Evolutionary conservation across 2,113 vertebrate species (phyloP).

Genomic region (Mustela nigripes): DNA sequence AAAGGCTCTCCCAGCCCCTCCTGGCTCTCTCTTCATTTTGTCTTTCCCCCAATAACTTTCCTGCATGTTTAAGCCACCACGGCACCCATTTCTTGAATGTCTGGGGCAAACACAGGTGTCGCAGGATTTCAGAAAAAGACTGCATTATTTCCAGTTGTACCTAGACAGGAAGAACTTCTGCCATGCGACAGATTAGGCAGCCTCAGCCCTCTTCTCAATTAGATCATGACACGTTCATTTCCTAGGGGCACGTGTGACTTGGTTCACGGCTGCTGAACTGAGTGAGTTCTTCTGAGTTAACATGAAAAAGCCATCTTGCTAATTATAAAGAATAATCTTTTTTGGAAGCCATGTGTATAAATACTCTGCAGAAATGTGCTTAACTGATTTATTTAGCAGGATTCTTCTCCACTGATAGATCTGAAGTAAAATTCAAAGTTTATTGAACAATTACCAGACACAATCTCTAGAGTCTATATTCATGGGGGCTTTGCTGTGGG

Average conservation of each 20-base stretch:
- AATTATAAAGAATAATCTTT: neutral
- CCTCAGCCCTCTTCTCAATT: too few species aligned
- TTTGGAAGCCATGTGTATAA: neutral
- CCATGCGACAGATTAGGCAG: too few species aligned
- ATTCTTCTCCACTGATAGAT: neutral
- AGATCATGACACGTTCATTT: neutral
- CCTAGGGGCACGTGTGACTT: neutral
- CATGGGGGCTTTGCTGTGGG: neutral
- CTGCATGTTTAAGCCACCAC: neutral
- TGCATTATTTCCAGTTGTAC: neutral
- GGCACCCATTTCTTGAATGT: neutral
- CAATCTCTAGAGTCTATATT: neutral
- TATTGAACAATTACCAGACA: neutral
- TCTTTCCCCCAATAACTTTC: neutral
- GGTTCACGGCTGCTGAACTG: neutral
- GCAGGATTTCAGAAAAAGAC: neutral
- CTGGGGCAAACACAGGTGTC: neutral
- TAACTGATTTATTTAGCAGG: neutral
- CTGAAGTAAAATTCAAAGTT: neutral
- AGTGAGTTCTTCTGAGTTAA: neutral
- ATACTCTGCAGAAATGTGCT: neutral
- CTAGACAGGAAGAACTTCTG: accelerated
- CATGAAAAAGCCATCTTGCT: neutral
- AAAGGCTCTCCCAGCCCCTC: neutral
- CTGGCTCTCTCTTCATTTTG: neutral